These are phyloP conservation scores for Pegea sp. DNA, from an alignment of 23 tunicate species.

Conservation along the genomic window DNA sequence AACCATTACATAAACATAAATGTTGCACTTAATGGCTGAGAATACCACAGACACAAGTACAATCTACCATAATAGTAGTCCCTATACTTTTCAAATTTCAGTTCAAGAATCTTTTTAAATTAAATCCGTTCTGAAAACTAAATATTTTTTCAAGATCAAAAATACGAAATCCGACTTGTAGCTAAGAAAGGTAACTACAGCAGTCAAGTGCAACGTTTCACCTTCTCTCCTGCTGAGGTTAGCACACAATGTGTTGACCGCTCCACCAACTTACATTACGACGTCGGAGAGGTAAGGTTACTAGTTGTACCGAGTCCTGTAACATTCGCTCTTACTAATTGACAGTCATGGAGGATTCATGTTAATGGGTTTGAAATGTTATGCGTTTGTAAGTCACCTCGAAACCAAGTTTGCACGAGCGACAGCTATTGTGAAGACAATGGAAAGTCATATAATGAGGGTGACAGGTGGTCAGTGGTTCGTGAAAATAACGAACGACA, in stretches of 20 bases:
- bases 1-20: too few species aligned
- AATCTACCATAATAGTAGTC: too few species aligned
- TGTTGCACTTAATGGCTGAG: too few species aligned
- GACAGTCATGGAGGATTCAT: slow-evolving; percentile 10
- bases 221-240: neutral
- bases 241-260: slow-evolving; percentile 7
- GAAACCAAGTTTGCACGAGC: slow-evolving; percentile 7
- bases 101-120: too few species aligned
- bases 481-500: slow-evolving; percentile 10
- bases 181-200: slow-evolving; percentile 3
- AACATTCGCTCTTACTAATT: neutral
- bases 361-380: slow-evolving; percentile 6
- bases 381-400: slow-evolving; percentile 18
- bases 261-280: slow-evolving; percentile 1
- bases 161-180: slow-evolving; percentile 6
- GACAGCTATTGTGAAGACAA: slow-evolving; percentile 18
- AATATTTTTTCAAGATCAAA: slow-evolving; percentile 4
- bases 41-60: too few species aligned
- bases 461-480: slow-evolving; percentile 7
- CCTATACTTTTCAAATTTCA: too few species aligned
- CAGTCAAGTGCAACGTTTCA: slow-evolving; percentile 2
- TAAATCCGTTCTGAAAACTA: too few species aligned
- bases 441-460: neutral
- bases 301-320: neutral
- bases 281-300: slow-evolving; percentile 9